These are phyloP conservation scores for Damaliscus lunatus DNA, from an alignment of 2,113 vertebrate species.

Conservation along the genomic window DNA sequence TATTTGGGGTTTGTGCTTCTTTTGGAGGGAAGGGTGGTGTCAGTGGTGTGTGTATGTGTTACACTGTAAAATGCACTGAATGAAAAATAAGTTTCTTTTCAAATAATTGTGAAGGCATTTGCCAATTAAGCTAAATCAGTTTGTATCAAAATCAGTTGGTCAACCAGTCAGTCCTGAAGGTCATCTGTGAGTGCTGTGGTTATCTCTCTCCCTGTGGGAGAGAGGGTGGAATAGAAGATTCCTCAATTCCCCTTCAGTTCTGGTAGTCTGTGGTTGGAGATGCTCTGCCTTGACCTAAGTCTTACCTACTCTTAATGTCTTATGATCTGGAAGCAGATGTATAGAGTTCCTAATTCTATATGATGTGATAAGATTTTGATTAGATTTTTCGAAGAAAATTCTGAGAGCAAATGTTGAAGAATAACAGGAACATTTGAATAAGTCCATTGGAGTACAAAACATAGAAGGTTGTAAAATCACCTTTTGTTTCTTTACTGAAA, in stretches of 20 bases:
- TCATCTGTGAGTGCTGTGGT: background rate
- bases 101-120: constrained; percentile 6
- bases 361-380: background rate
- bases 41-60: background rate
- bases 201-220: background rate
- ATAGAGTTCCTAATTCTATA: background rate
- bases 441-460: background rate
- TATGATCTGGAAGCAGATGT: background rate
- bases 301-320: background rate
- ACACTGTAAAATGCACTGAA: background rate
- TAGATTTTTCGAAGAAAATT: background rate
- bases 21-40: background rate
- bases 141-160: background rate
- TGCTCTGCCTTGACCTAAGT: background rate
- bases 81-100: background rate
- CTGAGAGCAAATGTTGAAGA: background rate
- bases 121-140: background rate
- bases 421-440: background rate
- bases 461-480: background rate
- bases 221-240: background rate
- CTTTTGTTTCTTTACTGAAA: background rate
- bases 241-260: background rate
- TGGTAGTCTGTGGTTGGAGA: background rate
- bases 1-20: background rate
- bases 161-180: background rate